Percentiles rank a stretch among this genome's conserved stretches.
Conservation (phyloP, 30 jellyfish, hydroid and myxozoan species). For the Pelagia noctiluca region DNA sequence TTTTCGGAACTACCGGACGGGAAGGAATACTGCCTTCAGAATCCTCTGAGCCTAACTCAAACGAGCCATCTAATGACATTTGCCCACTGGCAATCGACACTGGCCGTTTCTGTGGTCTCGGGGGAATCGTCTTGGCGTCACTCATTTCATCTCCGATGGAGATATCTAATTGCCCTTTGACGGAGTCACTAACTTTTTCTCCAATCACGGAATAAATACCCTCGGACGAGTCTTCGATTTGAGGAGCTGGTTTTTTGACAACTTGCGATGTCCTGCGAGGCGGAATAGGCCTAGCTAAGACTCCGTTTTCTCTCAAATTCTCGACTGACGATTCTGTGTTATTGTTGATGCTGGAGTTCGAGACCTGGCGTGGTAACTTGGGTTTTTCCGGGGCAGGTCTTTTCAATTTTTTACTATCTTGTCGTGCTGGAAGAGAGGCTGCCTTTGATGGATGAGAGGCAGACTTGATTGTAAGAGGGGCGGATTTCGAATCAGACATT, state of each 20-base stretch:
- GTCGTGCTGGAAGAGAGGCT: not conserved
- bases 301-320: not conserved
- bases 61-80: not conserved
- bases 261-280: not conserved
- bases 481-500: conserved; percentile 58
- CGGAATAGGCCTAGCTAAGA: not conserved
- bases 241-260: not conserved
- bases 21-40: no score
- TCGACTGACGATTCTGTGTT: not conserved
- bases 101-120: conserved; percentile 27
- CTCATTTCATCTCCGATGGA: not conserved
- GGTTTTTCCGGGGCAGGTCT: conserved; percentile 8
- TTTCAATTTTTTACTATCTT: not conserved
- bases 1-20: no score
- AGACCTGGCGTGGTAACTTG: not conserved
- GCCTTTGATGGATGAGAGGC: conserved; percentile 15
- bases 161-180: not conserved
- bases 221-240: not conserved
- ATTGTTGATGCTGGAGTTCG: not conserved
- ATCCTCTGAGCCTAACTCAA: no score
- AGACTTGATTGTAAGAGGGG: conserved; percentile 28
- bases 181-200: not conserved
- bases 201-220: not conserved
- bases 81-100: not conserved
- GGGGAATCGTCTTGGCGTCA: conserved; percentile 17